These are phyloP conservation scores for Agonopterix subpropinquella DNA, from an alignment of 2,888 invertebrate genomes.

Conservation along the genomic window DNA sequence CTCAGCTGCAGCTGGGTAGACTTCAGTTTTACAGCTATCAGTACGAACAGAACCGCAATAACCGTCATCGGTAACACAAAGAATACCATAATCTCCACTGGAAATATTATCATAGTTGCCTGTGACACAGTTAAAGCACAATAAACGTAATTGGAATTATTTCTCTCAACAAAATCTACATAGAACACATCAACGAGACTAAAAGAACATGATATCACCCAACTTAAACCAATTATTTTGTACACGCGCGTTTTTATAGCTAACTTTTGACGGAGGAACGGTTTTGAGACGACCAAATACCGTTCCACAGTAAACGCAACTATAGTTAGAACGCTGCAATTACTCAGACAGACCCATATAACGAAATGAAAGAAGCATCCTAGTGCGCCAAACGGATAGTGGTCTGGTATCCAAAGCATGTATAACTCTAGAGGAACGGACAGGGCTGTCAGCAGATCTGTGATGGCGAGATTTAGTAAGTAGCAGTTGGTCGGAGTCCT, in stretches of 20 bases:
- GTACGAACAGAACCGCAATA: conserved; percentile 87
- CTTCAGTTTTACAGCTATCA: conserved; percentile 82
- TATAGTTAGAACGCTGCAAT: conserved; percentile 88
- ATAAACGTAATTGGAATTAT: conserved; percentile 49
- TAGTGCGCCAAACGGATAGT: conserved; percentile 84
- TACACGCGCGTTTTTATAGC: conserved; percentile 86
- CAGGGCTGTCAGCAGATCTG: conserved; percentile 82
- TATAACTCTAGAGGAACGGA: conserved; percentile 88
- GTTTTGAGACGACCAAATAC: conserved; percentile 89
- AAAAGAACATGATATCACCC: conserved; percentile 83
- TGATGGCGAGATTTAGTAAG: conserved; percentile 84
- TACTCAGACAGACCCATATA: conserved; percentile 86
- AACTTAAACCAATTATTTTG: conserved; percentile 81
- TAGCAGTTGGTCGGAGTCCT: conserved; percentile 90
- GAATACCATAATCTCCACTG: conserved; percentile 83
- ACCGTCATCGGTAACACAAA: conserved; percentile 89
- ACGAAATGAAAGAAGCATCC: conserved; percentile 85
- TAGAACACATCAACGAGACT: conserved; percentile 79
- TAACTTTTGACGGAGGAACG: conserved; percentile 86
- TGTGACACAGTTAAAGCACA: conserved; percentile 49
- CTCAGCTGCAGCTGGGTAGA: conserved; percentile 73
- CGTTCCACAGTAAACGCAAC: conserved; percentile 92
- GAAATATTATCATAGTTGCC: conserved; percentile 47
- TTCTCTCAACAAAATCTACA: conserved; percentile 49
- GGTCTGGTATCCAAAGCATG: conserved; percentile 83